Conservation (phyloP, 2,113 vertebrate genomes). For the Epinephelus cyanopodus region DNA sequence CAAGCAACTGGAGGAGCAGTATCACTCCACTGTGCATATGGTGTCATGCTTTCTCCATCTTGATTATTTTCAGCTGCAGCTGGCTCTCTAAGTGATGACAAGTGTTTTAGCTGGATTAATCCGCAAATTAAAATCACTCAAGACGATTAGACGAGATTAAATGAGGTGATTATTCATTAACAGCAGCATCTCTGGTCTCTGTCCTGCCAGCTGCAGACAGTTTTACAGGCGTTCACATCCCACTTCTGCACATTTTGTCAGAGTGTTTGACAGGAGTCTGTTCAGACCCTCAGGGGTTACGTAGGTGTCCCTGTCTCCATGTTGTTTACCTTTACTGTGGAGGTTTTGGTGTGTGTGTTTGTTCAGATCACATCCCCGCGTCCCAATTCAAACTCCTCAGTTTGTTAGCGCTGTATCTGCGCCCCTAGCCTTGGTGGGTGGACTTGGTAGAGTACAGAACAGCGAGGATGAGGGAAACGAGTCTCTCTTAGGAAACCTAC, state of each 20-base stretch:
- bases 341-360: background rate
- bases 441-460: background rate
- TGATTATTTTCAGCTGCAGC: slow-evolving; percentile 7
- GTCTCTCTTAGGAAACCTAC: background rate
- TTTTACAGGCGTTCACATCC: background rate
- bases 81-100: background rate
- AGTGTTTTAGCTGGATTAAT: slow-evolving; percentile 12
- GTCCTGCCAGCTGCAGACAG: background rate
- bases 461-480: background rate
- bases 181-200: background rate
- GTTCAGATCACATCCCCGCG: background rate
- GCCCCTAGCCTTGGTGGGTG: background rate
- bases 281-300: background rate
- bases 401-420: background rate
- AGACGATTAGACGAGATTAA: background rate
- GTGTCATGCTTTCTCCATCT: background rate
- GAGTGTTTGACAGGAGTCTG: background rate
- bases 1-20: background rate
- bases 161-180: slow-evolving; percentile 29
- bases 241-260: background rate
- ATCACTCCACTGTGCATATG: background rate
- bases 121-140: slow-evolving; percentile 24
- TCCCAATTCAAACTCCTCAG: background rate
- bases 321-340: background rate
- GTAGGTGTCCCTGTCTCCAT: background rate